Evolutionary conservation across 1,140 invertebrate genomes (phyloP), one percentile per base, ranked within the genome.

Genomic region (Drosophila triauraria): DNA sequence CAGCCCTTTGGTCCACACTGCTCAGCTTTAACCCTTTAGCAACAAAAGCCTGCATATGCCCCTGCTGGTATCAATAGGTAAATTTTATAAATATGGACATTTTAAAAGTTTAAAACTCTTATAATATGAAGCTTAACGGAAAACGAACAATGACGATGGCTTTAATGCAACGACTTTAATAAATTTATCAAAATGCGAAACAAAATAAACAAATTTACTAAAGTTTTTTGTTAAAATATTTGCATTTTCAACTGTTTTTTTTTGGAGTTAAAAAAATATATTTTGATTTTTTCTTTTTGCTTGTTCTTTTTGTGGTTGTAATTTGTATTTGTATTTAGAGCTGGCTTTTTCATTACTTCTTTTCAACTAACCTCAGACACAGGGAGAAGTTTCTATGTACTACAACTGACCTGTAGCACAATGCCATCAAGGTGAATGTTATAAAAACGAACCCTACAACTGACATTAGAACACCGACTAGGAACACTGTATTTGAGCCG

Each of bases 391-490:
- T 98, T 97, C 97, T 97, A 97, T 98, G 97, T 96, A 98, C 97
- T 96, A 97, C 97, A 95, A 98, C 97, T 97, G 97, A 98, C 97
- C 98, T 98, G 97, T 99, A 99, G 96, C 98, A 99, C 95, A 99
- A 96, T 95, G 98, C 98, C 96, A 98, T 97, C 95, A 98, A 96
- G 94, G 98, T 97, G 96, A 99, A 98, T 95, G 98, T 96, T 95
- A 99, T 96, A 96, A 99, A 98, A 95, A 99, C 97, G 95, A 97
- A 97, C 95, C 98, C 98, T 95, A 99, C 98, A 95, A 98, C 97
- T 94, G 97, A 98, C 95, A 98, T 98, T 95, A 99, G 96, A 94
- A 98, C 97, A 95, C 96, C 97, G 94, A 99, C 98, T 95, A 99
- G 96, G 95, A 97, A 97, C 94, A 98, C 96, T 94, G 97, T 98